phyloP scores from a whole-genome alignment of 2,797 vertebrate species.

The Iguana delicatissima region DNA sequence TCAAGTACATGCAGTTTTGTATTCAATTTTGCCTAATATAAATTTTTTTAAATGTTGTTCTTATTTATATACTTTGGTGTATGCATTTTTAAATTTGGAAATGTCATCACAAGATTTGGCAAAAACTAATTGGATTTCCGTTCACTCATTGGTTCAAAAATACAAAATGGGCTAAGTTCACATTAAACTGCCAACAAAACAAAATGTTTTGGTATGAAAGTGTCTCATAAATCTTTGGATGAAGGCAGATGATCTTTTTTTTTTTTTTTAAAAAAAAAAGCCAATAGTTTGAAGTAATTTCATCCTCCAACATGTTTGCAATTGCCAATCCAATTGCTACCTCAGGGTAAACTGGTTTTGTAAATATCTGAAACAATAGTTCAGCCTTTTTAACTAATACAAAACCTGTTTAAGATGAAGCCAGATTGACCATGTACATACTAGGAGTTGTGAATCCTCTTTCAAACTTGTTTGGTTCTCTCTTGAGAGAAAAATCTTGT shows the following conservation, averaged over 20 bases:
- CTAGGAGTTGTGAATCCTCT: not conserved
- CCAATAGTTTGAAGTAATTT: not conserved
- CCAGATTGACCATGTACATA: not conserved
- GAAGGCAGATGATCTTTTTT: not conserved
- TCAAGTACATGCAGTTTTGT: not conserved
- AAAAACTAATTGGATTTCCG: not conserved
- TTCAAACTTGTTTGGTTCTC: not conserved
- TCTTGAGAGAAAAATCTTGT: not conserved
- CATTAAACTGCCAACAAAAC: not conserved
- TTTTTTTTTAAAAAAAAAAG: too few relatives aligned
- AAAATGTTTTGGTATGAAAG: not conserved
- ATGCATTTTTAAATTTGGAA: not conserved
- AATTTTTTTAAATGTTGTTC: not conserved
- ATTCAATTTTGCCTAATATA: not conserved
- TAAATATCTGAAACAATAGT: not conserved
- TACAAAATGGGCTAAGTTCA: not conserved
- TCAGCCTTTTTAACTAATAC: not conserved
- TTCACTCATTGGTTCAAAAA: not conserved
- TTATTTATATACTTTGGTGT: not conserved
- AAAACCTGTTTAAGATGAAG: not conserved
- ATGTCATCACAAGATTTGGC: not conserved
- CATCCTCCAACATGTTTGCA: not conserved
- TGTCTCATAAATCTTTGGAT: not conserved
- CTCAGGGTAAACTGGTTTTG: conserved; percentile 5
- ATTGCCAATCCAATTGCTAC: not conserved